These are phyloP conservation scores for Hormiphora californensis DNA, from an alignment of 37 sponge, comb jelly and placozoan genomes.

Conservation along the genomic window DNA sequence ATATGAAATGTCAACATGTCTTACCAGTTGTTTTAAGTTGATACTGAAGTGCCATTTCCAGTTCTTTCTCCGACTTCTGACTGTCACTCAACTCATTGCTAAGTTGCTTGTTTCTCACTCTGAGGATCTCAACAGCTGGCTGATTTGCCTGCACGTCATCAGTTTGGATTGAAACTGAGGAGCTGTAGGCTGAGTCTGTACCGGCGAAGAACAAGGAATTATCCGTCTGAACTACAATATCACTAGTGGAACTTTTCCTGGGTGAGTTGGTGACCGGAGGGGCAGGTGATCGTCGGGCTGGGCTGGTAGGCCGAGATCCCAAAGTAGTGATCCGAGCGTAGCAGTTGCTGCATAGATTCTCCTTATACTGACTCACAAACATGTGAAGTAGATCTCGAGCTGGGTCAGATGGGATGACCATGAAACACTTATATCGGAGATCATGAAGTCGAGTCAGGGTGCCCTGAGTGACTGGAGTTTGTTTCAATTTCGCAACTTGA, in stretches of 20 bases:
- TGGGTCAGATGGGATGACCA: slow-evolving; percentile 46
- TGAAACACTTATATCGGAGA: slow-evolving; percentile 1
- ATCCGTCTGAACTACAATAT: background rate
- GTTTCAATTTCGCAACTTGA: background rate
- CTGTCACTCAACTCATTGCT: slow-evolving; percentile 17
- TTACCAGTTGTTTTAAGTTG: slow-evolving; percentile 35
- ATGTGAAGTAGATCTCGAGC: slow-evolving; percentile 49
- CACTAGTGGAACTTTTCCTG: background rate
- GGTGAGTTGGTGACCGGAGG: background rate
- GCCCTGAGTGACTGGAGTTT: background rate
- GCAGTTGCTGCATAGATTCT: slow-evolving; percentile 45
- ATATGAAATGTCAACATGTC: background rate
- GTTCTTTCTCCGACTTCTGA: slow-evolving; percentile 40
- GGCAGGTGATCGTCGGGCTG: background rate
- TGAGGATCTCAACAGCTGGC: slow-evolving; percentile 4
- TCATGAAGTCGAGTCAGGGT: slow-evolving; percentile 14
- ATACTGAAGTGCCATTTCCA: slow-evolving; percentile 50
- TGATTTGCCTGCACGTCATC: background rate
- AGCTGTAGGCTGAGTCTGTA: slow-evolving; percentile 41
- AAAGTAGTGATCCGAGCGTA: slow-evolving; percentile 47
- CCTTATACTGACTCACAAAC: slow-evolving; percentile 44
- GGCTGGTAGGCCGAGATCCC: background rate
- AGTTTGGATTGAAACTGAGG: slow-evolving; percentile 6
- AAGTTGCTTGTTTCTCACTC: slow-evolving; percentile 7
- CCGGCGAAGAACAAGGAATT: background rate